These are phyloP conservation scores for Macroglossus sobrinus DNA, from an alignment of 2,113 vertebrate species.

Conservation along the genomic window DNA sequence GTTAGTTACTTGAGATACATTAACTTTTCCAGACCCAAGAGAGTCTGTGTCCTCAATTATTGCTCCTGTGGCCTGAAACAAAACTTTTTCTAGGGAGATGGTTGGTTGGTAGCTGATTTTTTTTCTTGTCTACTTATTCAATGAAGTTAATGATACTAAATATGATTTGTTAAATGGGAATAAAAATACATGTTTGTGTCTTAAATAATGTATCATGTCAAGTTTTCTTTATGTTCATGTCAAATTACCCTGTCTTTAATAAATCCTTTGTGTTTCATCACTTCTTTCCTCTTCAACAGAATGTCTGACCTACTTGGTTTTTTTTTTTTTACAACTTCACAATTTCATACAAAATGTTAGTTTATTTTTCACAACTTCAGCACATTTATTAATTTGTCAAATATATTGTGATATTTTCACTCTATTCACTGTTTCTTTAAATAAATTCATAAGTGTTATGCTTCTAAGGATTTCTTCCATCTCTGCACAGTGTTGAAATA, in stretches of 20 bases:
- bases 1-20: background rate
- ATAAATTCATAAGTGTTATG: background rate
- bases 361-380: constrained; percentile 45
- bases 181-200: background rate
- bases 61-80: background rate
- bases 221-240: background rate
- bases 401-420: constrained; percentile 4
- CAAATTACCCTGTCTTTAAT: background rate
- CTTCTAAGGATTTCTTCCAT: background rate
- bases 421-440: background rate
- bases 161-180: background rate
- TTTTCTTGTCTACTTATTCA: background rate
- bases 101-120: background rate
- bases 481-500: background rate
- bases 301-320: background rate
- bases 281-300: background rate
- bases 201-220: background rate
- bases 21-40: constrained; percentile 17
- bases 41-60: constrained; percentile 1
- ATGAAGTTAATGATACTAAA: background rate
- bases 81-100: background rate
- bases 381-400: constrained; percentile 43
- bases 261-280: background rate
- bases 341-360: constrained; percentile 38
- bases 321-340: constrained; percentile 33